Conservation (phyloP, 2,888 invertebrate genomes). For the Amiota communis region DNA sequence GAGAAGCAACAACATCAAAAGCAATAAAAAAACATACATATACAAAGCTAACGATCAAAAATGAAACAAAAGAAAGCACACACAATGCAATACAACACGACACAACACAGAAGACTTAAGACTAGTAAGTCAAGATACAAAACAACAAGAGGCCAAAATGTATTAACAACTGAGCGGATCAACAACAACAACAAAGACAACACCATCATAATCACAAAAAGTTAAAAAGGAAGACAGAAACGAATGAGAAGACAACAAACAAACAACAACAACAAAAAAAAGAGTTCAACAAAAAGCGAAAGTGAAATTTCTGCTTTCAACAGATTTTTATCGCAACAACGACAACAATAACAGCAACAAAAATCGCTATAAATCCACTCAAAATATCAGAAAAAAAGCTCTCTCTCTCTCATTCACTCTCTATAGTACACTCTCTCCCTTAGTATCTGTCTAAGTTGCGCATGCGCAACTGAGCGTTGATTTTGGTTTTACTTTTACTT, state of each 20-base stretch:
- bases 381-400: neutral
- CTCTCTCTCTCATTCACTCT: slow-evolving; percentile 1
- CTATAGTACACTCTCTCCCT: neutral
- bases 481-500: slow-evolving; percentile 46
- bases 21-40: slow-evolving; percentile 19
- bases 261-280: slow-evolving; percentile 32
- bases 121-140: neutral
- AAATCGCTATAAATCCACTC: no score
- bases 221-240: slow-evolving; percentile 39
- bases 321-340: slow-evolving; percentile 58
- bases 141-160: slow-evolving; percentile 31
- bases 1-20: slow-evolving; percentile 20
- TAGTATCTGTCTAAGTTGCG: slow-evolving; percentile 45
- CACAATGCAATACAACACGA: slow-evolving; percentile 9
- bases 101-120: slow-evolving; percentile 21
- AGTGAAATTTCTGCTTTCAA: slow-evolving; percentile 72
- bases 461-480: slow-evolving; percentile 59
- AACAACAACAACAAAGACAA: slow-evolving; percentile 64
- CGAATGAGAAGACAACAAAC: slow-evolving; percentile 39
- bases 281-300: slow-evolving; percentile 67
- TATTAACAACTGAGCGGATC: slow-evolving; percentile 18
- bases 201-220: slow-evolving; percentile 29
- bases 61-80: neutral
- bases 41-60: slow-evolving; percentile 29
- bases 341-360: no score